Base-by-base conservation (phyloP, 2,888 invertebrate genomes). In the Aplocera efformata region DNA sequence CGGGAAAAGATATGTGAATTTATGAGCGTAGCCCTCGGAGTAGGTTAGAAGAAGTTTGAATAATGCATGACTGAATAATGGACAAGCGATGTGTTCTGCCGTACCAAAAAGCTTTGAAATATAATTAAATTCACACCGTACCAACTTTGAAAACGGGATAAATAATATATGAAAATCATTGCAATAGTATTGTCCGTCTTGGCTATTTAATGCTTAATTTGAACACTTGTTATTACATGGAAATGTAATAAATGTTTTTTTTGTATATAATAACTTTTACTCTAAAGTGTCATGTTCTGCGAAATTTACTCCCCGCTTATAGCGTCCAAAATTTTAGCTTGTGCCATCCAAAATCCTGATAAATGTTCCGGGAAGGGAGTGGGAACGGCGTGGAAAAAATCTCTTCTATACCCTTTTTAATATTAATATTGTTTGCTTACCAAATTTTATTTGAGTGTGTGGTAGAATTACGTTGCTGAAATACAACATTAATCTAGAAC, bases 301-400 rank as follows among this genome's bases (percentile, higher is more conserved):
- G 58, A 81, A 88, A 88, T 88, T 88, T 88, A 88, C 81, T 79
- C 66, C 64, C 79, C 73, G 86, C 85, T 88, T 88, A 88, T 76
- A 83, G 69, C 85, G 81, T 82, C 84, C 79, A 85, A 88, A 88
- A 85, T 83, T 88, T 88, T 88, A 89, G 90, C 90, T 89, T 88
- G 82, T 88, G 85, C 89, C 90, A 85, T 89, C 90, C 88, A 90
- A 86, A 91, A 91, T 91, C 91, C 91, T 91, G 91, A 91, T 90
- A 90, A 89, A 91, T 90, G 90, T 77, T 67, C 75, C 73, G 65
- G 68, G 75, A 55, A 57, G 61, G 66, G 76, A 78, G 73, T 70
- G 63, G 74, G 66, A 62, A 62, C 59, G 57, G 49, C 60, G 68
- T 63, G 63, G 58, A 64, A 70, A 76, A 67, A 80, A 82, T 77